Base-by-base conservation (phyloP, 2,797 vertebrate genomes). In the Selene dorsalis region DNA sequence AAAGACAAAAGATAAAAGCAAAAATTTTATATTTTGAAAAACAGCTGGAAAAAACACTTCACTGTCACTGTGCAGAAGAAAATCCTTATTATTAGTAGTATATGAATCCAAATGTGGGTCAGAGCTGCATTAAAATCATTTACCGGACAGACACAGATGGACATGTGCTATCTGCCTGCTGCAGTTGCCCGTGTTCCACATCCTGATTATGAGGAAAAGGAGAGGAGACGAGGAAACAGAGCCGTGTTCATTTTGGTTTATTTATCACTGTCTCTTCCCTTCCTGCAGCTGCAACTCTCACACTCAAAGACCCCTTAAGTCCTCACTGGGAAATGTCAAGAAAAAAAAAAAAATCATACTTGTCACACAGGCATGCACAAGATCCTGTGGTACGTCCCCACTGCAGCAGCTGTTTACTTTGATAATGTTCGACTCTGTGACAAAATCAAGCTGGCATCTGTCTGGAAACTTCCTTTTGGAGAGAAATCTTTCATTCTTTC, bases 241-340 rank as follows among this genome's bases (percentile, higher is more conserved):
- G 60, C 53, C 30, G 38, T 17, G 52, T 65, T 63, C 69, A 43
- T 73, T 62, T 67, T 67, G 45, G 77, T 84, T 91, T 85, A 84
- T 82, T 85, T 80, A 72, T 85, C 59, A 22, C 45, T 6, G 43
- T 72, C 67, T 73, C 53, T 70, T 73, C 75, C 30, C 14, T 78
- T 89, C 80, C 82, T 84, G 72, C 80, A 83, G 75, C 80, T 74
- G 41, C 58, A 81, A 58, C 50, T 43, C 4, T 8, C 35, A 55
- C 66, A 64, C 52, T 71, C 47, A 41, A 70, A 78, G 9, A 79
- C 55, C 45, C 57, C 41, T 45, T 58, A 63, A 50, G 67, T 72
- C 60, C 56, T 61, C 3, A 43, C 35, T 60, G 39, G 61, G 63
- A 79, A 67, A 38, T 58, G 58, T 72, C 26, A 80, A 58, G 68